Evolutionary conservation across 2,113 vertebrate genomes (phyloP).

Genomic region (Boulengeromyrus knoepffleri): DNA sequence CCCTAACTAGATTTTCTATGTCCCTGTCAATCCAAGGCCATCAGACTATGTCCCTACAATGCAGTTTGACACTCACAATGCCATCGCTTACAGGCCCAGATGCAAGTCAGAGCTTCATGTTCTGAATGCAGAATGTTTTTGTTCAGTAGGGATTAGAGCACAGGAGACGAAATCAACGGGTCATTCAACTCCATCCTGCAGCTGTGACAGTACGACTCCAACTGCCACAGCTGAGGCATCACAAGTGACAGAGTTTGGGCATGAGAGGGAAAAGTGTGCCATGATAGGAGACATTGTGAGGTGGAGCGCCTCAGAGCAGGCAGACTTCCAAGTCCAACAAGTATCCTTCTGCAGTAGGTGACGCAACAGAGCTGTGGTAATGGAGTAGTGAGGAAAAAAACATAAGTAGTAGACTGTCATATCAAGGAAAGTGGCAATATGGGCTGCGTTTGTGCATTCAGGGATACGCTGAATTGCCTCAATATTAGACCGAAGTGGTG

Average conservation of each 20-base stretch:
- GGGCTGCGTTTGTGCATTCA: neutral
- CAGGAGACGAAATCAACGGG: neutral
- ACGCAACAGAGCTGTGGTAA: neutral
- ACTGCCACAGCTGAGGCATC: neutral
- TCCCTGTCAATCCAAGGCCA: neutral
- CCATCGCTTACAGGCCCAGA: too few relatives aligned
- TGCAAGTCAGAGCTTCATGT: neutral
- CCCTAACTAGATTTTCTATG: neutral
- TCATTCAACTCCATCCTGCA: too few relatives aligned
- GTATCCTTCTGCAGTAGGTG: neutral
- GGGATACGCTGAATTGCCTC: neutral
- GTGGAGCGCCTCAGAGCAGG: neutral
- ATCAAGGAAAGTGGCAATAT: neutral
- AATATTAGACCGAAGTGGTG: constrained; percentile 20
- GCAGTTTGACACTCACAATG: neutral
- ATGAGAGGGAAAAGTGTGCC: neutral
- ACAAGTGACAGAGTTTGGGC: neutral
- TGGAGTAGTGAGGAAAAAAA: neutral
- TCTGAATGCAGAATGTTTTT: neutral
- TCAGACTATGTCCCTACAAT: neutral
- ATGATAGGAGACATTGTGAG: too few relatives aligned
- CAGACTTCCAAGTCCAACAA: neutral
- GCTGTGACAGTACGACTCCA: neutral
- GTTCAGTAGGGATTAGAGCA: neutral
- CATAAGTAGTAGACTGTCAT: constrained; percentile 12